Percentiles rank a stretch among this genome's conserved stretches.
phyloP scores from a whole-genome alignment of 2,113 vertebrate species.

The Neogale vison region DNA sequence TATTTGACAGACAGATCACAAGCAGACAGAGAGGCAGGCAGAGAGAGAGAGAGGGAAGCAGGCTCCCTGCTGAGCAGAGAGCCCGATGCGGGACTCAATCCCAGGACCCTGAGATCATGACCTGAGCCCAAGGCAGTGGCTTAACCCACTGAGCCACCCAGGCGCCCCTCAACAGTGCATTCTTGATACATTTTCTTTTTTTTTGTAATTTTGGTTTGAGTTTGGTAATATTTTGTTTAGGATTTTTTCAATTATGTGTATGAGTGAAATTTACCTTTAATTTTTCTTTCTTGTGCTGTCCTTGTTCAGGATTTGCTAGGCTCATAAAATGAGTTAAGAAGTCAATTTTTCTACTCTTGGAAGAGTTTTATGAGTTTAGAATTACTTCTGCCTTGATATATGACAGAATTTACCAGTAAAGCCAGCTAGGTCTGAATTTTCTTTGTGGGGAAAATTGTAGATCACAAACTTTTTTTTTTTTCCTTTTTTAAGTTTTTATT shows the following conservation, averaged over 20 bases:
- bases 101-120: too few species aligned
- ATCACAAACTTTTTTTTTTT: neutral
- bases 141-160: too few species aligned
- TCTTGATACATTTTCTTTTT: conserved; percentile 2
- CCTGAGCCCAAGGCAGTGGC: too few species aligned
- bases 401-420: neutral
- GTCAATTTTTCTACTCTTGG: neutral
- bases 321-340: neutral
- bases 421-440: neutral
- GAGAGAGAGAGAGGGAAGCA: too few species aligned
- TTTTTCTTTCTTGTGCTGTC: neutral
- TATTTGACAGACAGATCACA: too few species aligned
- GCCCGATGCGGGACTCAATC: too few species aligned
- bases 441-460: neutral
- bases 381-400: neutral
- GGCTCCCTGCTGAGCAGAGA: too few species aligned
- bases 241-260: neutral
- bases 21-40: too few species aligned
- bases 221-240: neutral
- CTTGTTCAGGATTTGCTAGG: neutral
- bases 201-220: neutral
- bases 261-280: neutral
- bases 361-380: neutral
- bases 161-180: neutral
- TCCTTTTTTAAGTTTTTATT: neutral